These are phyloP conservation scores for Zosterops japonicus DNA, from an alignment of 2,113 vertebrate species.

Conservation along the genomic window DNA sequence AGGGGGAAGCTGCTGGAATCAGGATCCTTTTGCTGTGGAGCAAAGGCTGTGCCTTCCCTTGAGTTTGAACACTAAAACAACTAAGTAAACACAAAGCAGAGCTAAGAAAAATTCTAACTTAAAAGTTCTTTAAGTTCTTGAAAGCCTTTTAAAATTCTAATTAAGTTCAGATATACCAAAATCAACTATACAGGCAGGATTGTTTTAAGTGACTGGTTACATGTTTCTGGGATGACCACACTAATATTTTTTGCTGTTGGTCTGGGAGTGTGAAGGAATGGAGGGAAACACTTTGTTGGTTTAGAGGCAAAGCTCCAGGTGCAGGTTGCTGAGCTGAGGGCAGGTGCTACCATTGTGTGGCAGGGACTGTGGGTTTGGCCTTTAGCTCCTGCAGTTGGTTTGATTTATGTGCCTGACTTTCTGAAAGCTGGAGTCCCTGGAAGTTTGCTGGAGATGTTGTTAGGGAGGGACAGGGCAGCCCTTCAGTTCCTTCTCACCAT, in stretches of 20 bases:
- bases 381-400: background rate
- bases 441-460: background rate
- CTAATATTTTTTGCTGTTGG: background rate
- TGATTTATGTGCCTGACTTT: background rate
- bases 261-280: background rate
- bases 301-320: background rate
- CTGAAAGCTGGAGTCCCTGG: background rate
- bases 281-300: background rate
- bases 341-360: background rate
- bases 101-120: background rate
- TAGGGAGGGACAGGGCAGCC: background rate
- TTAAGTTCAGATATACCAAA: background rate
- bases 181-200: background rate
- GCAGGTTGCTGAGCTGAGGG: background rate
- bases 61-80: background rate
- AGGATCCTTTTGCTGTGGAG: background rate
- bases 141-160: background rate
- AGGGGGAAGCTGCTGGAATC: background rate
- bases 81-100: background rate
- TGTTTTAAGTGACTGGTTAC: accelerated
- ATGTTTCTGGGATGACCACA: background rate
- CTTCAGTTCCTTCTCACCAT: background rate
- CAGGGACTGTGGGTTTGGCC: background rate
- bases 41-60: background rate
- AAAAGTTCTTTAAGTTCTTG: background rate